A percentile compares a stretch with the other conserved stretches of the same genome.
Conservation (phyloP, 2,113 vertebrate species). For the Cyanocitta stelleri region DNA sequence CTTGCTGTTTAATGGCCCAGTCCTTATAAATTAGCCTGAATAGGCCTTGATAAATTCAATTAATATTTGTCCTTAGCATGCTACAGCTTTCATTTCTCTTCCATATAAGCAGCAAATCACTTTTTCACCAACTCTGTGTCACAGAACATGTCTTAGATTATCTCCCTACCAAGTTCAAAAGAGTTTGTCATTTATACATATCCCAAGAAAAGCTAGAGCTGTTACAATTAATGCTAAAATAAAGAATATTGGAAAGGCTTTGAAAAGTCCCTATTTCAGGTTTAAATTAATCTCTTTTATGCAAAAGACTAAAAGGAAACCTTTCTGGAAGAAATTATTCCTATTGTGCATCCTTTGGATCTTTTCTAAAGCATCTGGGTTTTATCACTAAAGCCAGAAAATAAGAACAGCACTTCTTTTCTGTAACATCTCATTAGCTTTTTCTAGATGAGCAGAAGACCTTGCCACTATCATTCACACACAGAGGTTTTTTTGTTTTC, state of each 20-base stretch:
- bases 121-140: not conserved
- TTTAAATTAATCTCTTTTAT: not conserved
- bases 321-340: not conserved
- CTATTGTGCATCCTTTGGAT: not conserved
- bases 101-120: not conserved
- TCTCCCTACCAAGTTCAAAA: not conserved
- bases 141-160: not conserved
- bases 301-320: not conserved
- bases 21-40: not conserved
- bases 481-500: not conserved
- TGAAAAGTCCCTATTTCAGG: not conserved
- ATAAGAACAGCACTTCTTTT: not conserved
- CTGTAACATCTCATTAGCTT: not conserved
- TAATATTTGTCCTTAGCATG: not conserved
- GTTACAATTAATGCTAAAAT: not conserved
- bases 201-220: not conserved
- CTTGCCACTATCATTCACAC: not conserved
- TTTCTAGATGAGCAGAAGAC: not conserved
- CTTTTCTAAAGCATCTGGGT: not conserved
- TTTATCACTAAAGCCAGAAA: not conserved
- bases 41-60: not conserved
- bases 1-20: not conserved
- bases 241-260: not conserved
- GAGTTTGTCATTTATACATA: not conserved
- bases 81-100: not conserved